Evolutionary conservation across 2,797 vertebrate species (phyloP).

Genomic region (Pagetopsis macropterus): DNA sequence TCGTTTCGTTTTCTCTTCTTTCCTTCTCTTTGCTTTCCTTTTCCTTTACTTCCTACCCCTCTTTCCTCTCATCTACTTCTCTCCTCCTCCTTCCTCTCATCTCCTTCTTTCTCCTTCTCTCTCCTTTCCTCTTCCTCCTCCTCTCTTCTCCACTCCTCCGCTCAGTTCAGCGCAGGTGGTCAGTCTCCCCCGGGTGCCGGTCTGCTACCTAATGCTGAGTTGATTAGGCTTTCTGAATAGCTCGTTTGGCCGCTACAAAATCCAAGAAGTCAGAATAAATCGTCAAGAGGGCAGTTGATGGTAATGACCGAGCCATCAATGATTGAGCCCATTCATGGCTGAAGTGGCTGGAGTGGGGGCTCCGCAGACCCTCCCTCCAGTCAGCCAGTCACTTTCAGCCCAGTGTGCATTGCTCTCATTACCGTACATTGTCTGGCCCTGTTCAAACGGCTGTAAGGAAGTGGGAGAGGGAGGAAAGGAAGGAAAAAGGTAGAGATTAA

Average conservation of each 20-base stretch:
- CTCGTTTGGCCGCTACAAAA: slow-evolving; percentile 76
- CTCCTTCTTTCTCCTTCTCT: neutral
- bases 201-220: slow-evolving; percentile 69
- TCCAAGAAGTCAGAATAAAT: slow-evolving; percentile 78
- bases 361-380: slow-evolving; percentile 69
- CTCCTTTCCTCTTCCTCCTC: neutral
- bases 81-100: neutral
- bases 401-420: slow-evolving; percentile 82
- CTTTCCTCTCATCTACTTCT: neutral
- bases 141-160: slow-evolving; percentile 11
- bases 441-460: slow-evolving; percentile 69
- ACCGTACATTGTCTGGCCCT: slow-evolving; percentile 80
- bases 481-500: slow-evolving; percentile 74
- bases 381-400: slow-evolving; percentile 66
- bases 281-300: slow-evolving; percentile 78
- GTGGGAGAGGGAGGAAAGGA: slow-evolving; percentile 62
- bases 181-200: slow-evolving; percentile 63
- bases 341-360: slow-evolving; percentile 77
- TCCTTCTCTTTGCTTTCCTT: no score
- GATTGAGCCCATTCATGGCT: slow-evolving; percentile 84
- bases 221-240: slow-evolving; percentile 78
- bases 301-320: slow-evolving; percentile 79
- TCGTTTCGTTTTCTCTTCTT: no score
- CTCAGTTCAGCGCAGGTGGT: slow-evolving; percentile 75
- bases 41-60: no score